Base-by-base conservation (phyloP, 2,113 vertebrate genomes). In the Clarias magur region DNA sequence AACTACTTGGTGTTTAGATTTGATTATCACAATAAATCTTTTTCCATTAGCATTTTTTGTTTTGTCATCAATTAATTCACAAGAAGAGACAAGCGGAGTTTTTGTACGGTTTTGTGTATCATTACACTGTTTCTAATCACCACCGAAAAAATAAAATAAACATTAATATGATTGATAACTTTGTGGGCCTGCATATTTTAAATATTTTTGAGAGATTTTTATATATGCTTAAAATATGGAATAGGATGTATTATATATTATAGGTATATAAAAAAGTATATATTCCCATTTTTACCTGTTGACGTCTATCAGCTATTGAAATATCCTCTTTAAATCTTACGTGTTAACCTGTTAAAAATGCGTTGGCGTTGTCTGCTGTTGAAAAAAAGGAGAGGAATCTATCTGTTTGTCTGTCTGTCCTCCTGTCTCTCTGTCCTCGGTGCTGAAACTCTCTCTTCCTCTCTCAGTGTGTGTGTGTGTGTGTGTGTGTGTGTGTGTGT, bases 381-480 rank as follows among this genome's bases (percentile, higher is more conserved):
- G 17, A 72, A 38, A 34, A 25, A 75, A 48, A 25, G 11, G 72
- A 75, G 10, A 11, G 8, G 17, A 72, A 17, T 19, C 68, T 23
- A 8, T 48, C 70, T 21, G 16, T 38, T 2, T 38, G 34, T 25
- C 38, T 25, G 21, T 13, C 53, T 80, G 56, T 80, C 56, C 54
- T 42, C 1, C 27, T 34, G 19, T 23, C 75, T 27, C 75, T n/a
- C 78, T 81, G 80, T 81, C 80, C 80, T 81, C 80, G 80, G 80
- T 81, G 59, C 80, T 82, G 80, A 82, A 82, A 62, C 53, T 27
- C 48, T 73, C 34, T 42, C 6, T 73, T 7, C 23, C 34, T 48
- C 6, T 42, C 0, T 68, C 12, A 16, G 3, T 68, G 11, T 30
- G 12, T 68, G 0, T 30, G 9, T 67, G 21, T n/a, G 6, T 65